These are phyloP conservation scores for Parochlus steinenii DNA, from an alignment of 2,888 invertebrate species.

Conservation along the genomic window DNA sequence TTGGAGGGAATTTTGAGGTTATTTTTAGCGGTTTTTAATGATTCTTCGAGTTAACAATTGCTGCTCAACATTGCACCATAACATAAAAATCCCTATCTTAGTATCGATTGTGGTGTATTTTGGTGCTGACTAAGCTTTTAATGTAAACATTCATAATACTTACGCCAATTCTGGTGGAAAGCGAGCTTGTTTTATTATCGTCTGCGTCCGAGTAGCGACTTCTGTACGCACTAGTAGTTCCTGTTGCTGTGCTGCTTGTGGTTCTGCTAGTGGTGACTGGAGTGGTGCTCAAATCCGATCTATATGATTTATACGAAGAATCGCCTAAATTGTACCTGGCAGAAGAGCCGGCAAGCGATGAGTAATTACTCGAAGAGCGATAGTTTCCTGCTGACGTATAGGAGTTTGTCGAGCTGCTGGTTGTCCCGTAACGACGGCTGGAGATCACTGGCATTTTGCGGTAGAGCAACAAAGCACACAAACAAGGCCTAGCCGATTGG, in stretches of 20 bases:
- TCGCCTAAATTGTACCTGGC: conserved; percentile 2
- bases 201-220: background rate
- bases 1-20: too few relatives aligned
- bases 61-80: too few relatives aligned
- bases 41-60: too few relatives aligned
- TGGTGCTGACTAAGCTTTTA: conserved; percentile 1
- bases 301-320: conserved; percentile 1
- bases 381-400: conserved; percentile 22
- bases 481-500: too few relatives aligned
- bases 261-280: background rate
- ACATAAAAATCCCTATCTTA: too few relatives aligned
- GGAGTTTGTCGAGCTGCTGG: conserved; percentile 20
- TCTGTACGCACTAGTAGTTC: too few relatives aligned
- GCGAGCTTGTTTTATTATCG: background rate
- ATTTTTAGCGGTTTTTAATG: too few relatives aligned
- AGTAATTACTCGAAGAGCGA: conserved; percentile 19
- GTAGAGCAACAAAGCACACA: too few relatives aligned
- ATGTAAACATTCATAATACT: conserved; percentile 6
- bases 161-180: conserved; percentile 12
- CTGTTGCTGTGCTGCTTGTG: conserved; percentile 1
- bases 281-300: background rate
- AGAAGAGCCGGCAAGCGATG: conserved; percentile 12
- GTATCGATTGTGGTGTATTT: too few relatives aligned
- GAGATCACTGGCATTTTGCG: conserved; percentile 34
- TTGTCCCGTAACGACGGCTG: conserved; percentile 24